A percentile compares a stretch with the other conserved stretches of the same genome.
These are phyloP conservation scores for Parotocinclus haroldoi DNA, from an alignment of 2,797 vertebrate genomes.

Conservation along the genomic window DNA sequence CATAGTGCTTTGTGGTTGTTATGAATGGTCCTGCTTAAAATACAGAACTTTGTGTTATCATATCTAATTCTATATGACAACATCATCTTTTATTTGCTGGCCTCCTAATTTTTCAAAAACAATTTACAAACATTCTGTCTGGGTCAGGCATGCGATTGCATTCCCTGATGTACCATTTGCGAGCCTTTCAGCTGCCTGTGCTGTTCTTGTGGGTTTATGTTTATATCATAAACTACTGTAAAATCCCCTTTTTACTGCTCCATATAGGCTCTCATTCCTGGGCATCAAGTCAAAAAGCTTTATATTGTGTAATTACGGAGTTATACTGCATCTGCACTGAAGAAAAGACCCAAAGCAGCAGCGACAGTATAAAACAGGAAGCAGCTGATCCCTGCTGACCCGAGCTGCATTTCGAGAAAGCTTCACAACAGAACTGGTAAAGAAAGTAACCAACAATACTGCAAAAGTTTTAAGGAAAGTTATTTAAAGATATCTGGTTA, in stretches of 20 bases:
- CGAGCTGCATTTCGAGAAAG: conserved; percentile 1
- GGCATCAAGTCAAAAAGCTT: conserved; percentile 50
- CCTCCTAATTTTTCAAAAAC: conserved; percentile 38
- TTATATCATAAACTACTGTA: conserved; percentile 62
- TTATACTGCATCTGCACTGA: conserved; percentile 40
- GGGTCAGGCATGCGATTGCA: conserved; percentile 52
- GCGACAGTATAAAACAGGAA: conserved; percentile 17
- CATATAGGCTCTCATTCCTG: conserved; percentile 41
- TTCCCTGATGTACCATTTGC: conserved; percentile 62
- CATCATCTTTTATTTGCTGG: conserved; percentile 24
- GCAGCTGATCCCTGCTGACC: conserved; percentile 17
- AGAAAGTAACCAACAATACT: no score
- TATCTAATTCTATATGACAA: conserved; percentile 29
- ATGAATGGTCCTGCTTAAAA: conserved; percentile 16
- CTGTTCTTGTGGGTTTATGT: conserved; percentile 57
- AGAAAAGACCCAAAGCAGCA: conserved; percentile 43
- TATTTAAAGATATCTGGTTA: no score
- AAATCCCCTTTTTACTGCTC: conserved; percentile 61
- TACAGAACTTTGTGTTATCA: conserved; percentile 25
- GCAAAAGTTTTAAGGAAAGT: no score
- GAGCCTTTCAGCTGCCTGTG: conserved; percentile 52
- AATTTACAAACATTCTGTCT: conserved; percentile 46
- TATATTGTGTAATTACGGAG: conserved; percentile 45
- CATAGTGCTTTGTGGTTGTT: conserved; percentile 9
- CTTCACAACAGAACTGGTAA: background rate